Percentiles rank a stretch among this genome's conserved stretches.
Conservation (phyloP, 2,113 vertebrate species). For the Orthonyx spaldingii region DNA sequence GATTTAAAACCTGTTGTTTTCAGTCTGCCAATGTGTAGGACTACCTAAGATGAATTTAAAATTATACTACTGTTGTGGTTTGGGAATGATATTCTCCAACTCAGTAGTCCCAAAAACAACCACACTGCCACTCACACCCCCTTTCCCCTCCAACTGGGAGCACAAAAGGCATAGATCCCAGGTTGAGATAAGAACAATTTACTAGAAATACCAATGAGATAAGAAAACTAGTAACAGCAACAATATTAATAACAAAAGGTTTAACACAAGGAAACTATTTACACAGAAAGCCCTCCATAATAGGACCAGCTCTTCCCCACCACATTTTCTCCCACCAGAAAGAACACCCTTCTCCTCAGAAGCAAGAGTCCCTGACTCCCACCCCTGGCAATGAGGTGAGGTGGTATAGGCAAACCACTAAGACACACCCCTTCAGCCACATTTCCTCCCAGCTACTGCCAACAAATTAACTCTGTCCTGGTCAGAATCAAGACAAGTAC, state of each 20-base stretch:
- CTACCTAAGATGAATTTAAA: background rate
- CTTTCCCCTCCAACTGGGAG: background rate
- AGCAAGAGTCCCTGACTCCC: background rate
- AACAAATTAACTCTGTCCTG: background rate
- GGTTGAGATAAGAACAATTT: background rate
- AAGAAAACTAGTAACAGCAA: background rate
- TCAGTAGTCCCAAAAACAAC: fast-evolving
- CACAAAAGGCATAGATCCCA: fast-evolving
- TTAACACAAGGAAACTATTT: background rate
- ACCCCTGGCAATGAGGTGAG: background rate
- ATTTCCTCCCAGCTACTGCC: background rate
- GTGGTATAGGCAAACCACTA: background rate
- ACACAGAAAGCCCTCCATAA: background rate
- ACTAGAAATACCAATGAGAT: background rate
- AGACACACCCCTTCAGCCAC: background rate
- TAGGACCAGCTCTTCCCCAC: background rate
- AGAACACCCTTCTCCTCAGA: background rate
- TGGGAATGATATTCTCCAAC: background rate
- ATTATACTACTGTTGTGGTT: background rate
- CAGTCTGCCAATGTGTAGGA: background rate
- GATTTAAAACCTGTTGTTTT: background rate
- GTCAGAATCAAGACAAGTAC: background rate
- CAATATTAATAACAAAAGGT: background rate
- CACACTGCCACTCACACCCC: background rate
- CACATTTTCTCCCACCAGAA: background rate